Conservation (phyloP, 2,113 vertebrate genomes). For the Murina feae region DNA sequence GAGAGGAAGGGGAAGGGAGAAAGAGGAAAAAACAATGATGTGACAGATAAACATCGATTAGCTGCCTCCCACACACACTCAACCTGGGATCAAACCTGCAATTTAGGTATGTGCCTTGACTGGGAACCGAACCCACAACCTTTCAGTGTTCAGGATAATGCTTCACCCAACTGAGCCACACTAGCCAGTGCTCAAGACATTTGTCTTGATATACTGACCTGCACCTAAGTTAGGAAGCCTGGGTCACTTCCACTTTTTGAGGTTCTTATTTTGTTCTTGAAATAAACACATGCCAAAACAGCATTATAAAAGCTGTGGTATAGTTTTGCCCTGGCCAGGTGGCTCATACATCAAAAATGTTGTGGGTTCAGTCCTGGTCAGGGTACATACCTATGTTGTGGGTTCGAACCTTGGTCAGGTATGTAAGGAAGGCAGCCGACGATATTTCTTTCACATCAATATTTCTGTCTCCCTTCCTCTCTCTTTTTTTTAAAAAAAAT, state of each 20-base stretch:
- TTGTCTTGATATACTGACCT: not conserved
- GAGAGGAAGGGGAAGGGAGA: not conserved
- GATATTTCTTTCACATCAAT: not conserved
- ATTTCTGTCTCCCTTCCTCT: too few species aligned
- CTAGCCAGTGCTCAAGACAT: not conserved
- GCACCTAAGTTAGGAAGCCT: not conserved
- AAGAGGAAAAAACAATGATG: not conserved
- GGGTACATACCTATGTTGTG: not conserved
- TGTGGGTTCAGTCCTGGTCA: not conserved
- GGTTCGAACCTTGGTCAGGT: not conserved
- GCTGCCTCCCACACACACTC: not conserved
- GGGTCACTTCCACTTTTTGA: not conserved
- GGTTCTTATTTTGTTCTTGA: not conserved
- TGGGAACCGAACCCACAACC: not conserved
- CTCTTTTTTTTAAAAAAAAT: too few species aligned
- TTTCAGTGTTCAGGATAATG: not conserved
- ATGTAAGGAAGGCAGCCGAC: not conserved
- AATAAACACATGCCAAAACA: slow-evolving; percentile 16
- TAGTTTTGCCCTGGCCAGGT: not conserved
- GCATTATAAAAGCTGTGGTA: not conserved
- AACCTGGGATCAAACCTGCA: too few species aligned
- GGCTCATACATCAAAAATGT: not conserved
- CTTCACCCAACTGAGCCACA: not conserved
- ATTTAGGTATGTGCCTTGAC: too few species aligned
- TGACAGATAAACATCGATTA: not conserved